Percentiles rank a stretch among this genome's conserved stretches.
These are phyloP conservation scores for Thryonomys swinderianus DNA, from an alignment of 2,113 vertebrate species.

Conservation along the genomic window DNA sequence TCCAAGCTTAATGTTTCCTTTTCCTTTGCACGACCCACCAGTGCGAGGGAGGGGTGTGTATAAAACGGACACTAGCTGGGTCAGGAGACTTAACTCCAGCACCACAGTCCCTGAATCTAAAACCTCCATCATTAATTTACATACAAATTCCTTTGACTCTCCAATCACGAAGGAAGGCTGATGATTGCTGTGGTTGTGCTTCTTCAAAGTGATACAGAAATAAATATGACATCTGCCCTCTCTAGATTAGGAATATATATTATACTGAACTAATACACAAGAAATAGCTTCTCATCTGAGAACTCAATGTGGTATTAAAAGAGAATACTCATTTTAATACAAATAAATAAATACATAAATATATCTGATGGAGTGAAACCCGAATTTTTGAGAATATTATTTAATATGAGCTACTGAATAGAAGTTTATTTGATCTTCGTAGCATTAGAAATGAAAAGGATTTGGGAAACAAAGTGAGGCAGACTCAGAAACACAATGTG, in stretches of 20 bases:
- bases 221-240: neutral
- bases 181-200: neutral
- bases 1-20: neutral
- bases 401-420: neutral
- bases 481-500: neutral
- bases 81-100: neutral
- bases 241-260: neutral
- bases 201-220: neutral
- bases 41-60: neutral
- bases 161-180: neutral
- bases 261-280: neutral
- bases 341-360: neutral
- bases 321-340: neutral
- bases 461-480: neutral
- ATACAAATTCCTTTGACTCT: neutral
- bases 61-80: neutral
- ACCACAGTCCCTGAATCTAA: neutral
- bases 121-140: neutral
- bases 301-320: neutral
- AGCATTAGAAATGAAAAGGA: neutral
- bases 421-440: neutral
- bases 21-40: neutral
- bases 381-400: neutral
- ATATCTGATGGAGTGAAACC: neutral
- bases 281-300: neutral